phyloP scores from a whole-genome alignment of 2,888 invertebrate species.

The Arrhopalites spinosus region DNA sequence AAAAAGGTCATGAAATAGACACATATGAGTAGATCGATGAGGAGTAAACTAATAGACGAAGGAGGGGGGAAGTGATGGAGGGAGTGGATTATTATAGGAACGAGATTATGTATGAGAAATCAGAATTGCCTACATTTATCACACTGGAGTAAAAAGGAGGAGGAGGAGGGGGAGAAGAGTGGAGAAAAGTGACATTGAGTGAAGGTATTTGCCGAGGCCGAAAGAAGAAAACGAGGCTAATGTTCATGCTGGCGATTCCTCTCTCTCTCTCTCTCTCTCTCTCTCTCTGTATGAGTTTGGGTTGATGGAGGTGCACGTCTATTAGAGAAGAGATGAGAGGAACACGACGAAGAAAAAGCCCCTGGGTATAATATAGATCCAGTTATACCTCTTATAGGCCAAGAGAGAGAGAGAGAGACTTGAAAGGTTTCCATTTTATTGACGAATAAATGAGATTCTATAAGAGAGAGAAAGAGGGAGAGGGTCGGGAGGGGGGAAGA shows the following conservation, averaged over 20 bases:
- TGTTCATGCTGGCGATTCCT: background rate
- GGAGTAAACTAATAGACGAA: no score
- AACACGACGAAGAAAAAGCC: background rate
- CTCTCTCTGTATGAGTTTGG: no score
- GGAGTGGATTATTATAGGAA: background rate
- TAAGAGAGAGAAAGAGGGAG: background rate
- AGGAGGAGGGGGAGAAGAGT: background rate
- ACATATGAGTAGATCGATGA: no score
- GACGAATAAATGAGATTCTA: conserved; percentile 20
- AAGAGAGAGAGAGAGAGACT: background rate
- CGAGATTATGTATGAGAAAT: background rate
- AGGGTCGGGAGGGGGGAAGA: background rate
- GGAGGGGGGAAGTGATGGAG: background rate
- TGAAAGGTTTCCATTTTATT: conserved; percentile 13
- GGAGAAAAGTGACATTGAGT: background rate
- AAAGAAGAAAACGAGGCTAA: background rate
- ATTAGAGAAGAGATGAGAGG: background rate
- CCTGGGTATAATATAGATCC: no score
- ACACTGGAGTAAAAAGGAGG: background rate
- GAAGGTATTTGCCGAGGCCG: background rate
- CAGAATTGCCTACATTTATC: no score
- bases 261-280: background rate
- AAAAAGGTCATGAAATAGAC: no score
- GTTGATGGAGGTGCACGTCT: background rate
- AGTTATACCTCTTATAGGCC: no score